Percentiles rank a stretch among this genome's conserved stretches.
Conservation (phyloP, 1,140 invertebrate genomes). For the Contarinia nasturtii region DNA sequence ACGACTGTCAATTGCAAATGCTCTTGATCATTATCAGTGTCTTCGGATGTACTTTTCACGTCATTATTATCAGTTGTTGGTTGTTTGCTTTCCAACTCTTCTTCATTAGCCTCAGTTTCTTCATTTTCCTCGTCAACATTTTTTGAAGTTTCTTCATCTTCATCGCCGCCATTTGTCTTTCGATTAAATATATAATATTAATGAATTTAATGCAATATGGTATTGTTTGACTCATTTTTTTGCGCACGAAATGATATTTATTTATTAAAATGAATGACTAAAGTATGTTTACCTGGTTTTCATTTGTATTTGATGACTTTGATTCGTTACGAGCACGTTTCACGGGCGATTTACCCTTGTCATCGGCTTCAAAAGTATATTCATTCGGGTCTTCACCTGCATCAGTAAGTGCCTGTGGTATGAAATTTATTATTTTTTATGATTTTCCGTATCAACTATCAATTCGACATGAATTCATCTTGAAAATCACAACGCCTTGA, state of each 20-base stretch:
- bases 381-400: conserved; percentile 62
- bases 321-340: neutral
- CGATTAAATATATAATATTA: no score
- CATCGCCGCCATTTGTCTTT: conserved; percentile 5
- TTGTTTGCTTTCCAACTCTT: conserved; percentile 5
- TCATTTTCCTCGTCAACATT: conserved; percentile 12
- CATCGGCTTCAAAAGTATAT: conserved; percentile 39
- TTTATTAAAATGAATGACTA: neutral
- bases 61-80: conserved; percentile 6
- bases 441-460: no score
- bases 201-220: no score
- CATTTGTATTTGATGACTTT: neutral
- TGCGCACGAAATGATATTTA: no score
- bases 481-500: no score
- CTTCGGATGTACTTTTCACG: conserved; percentile 8
- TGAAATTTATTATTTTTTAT: no score
- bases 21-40: conserved; percentile 1
- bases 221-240: no score
- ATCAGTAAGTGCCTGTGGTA: conserved; percentile 54
- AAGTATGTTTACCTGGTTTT: neutral
- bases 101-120: conserved; percentile 21
- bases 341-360: conserved; percentile 3
- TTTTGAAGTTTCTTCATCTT: conserved; percentile 3
- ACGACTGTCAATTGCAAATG: neutral
- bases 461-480: no score